Base-by-base conservation (phyloP, 2,797 vertebrate species). In the Micrastur ruficollis region DNA sequence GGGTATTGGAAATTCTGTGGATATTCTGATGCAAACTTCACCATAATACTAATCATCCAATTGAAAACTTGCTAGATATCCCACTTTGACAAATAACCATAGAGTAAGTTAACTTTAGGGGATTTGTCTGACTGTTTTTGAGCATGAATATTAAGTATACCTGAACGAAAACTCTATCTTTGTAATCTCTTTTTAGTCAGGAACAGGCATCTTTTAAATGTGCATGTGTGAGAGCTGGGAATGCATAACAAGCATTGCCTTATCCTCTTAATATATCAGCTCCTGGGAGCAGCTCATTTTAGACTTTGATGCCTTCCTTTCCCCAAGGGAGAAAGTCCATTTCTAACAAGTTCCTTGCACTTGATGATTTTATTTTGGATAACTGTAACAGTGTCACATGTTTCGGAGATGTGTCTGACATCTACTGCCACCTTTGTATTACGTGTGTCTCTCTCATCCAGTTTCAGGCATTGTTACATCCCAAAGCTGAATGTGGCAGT, bases 321-420 rank as follows among this genome's bases (percentile, higher is more conserved):
- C 76, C 55, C 50, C 14, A 58, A 32, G 58, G 87, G 58, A 92
- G 23, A 95, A 75, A 68, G 22, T 84, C 50, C 34, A 68, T 91
- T 96, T 95, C 80, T 83, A 75, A 87, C 56, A 91, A 86, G 52
- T 74, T 50, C 66, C 52, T 78, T 53, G 50, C 40, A 89, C 52
- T 93, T 90, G 49, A 56, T 84, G 66, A 79, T 97, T 97, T 96
- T 91, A 94, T 91, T 95, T 90, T 91, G 78, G 56, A 67, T 93
- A 95, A 90, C 88, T 93, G 50, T 89, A 68, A 80, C 14, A 6
- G 38, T 82, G 62, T 61, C 38, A 50, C 36, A 36, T 53, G 82
- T 63, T 94, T 90, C 86, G 89, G 92, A 92, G 72, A 80, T 36
- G 8, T 53, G 34, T 21, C 88, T 93, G 92, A 96, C 86, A 88